phyloP scores from a whole-genome alignment of 2,113 vertebrate genomes.

The Eudyptes chrysolophus region DNA sequence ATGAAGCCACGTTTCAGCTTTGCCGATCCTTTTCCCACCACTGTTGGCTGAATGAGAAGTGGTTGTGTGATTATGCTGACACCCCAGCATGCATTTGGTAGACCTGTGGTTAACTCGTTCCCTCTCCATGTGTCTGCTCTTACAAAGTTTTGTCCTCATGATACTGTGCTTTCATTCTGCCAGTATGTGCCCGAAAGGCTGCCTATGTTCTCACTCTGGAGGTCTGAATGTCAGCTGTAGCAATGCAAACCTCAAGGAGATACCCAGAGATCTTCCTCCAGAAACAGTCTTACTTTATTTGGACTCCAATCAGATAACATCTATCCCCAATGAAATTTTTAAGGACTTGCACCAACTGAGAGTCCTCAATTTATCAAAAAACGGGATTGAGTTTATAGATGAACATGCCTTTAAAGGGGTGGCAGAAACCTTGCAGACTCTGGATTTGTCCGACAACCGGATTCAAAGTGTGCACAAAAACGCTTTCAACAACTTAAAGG shows the following conservation, averaged over 20 bases:
- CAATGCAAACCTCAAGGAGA: slow-evolving; percentile 94
- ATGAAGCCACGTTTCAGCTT: slow-evolving; percentile 50
- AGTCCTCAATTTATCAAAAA: slow-evolving; percentile 98
- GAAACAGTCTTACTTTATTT: slow-evolving; percentile 92
- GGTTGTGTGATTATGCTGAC: slow-evolving; percentile 90
- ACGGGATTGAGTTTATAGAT: slow-evolving; percentile 91
- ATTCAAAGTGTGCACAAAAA: slow-evolving; percentile 96
- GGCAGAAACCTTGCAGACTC: slow-evolving; percentile 89
- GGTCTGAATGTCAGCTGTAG: slow-evolving; percentile 95
- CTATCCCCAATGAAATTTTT: slow-evolving; percentile 94
- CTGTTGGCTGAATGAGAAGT: slow-evolving; percentile 73
- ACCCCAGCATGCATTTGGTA: slow-evolving; percentile 94
- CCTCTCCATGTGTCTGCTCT: slow-evolving; percentile 98
- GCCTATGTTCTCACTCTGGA: slow-evolving; percentile 88
- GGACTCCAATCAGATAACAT: slow-evolving; percentile 96
- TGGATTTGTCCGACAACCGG: slow-evolving; percentile 96
- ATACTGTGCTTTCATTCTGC: slow-evolving; percentile 97
- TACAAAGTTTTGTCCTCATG: slow-evolving; percentile 98
- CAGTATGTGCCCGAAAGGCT: slow-evolving; percentile 98
- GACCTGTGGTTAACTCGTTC: slow-evolving; percentile 97
- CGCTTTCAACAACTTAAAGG: slow-evolving; percentile 91
- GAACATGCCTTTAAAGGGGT: slow-evolving; percentile 94
- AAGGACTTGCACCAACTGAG: slow-evolving; percentile 89
- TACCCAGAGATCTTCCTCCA: slow-evolving; percentile 90
- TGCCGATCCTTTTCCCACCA: slow-evolving; percentile 33